Evolutionary conservation across 2,797 vertebrate species (phyloP), one percentile per base, ranked within the genome.

Genomic region (Paedocypris micromegethes): DNA sequence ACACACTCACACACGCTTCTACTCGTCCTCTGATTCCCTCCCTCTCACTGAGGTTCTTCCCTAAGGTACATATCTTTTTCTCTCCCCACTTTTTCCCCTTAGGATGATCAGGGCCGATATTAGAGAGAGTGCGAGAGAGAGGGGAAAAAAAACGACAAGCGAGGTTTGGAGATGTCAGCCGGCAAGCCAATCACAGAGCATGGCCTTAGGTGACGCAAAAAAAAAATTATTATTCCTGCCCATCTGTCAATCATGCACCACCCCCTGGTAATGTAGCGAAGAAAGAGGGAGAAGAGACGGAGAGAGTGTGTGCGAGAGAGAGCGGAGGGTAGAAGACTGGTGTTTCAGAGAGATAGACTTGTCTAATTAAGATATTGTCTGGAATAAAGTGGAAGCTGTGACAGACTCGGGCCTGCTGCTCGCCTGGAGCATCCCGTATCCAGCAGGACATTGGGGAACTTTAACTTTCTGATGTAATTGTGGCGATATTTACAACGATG

Each of bases 221-320:
- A 75, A 86, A 80, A 90, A 91, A 90, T 84, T 87, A 90, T 90
- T 88, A 90, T 90, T 90, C 87, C 85, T 88, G 90, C 88, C 89
- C 89, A 88, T 90, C 90, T 91, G 90, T 91, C 90, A 91, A 91
- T 91, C 90, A 91, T 85, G 80, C 86, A 84, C 86, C 86, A 88
- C 87, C 88, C 89, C 87, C 87, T 89, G 86, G 89, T 90, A 88
- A 88, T 88, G 86, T 88, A 86, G 85, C 86, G 87, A 85, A 88
- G 84, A 89, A 87, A 87, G 58, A 58, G 61, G 68, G 66, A 67
- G 79, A 79, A 77, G 60, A 68, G 59, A 56, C 9, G 65, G 65
- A 56, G 76, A 72, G 66, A 54, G 72, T 68, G 60, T 44, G 66
- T 70, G 64, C 76, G 73, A 71, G 70, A 76, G 79, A 81, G 75